Percentiles rank a stretch among this genome's conserved stretches.
These are phyloP conservation scores for Paraplagusia blochii DNA, from an alignment of 2,113 vertebrate genomes.

Conservation along the genomic window DNA sequence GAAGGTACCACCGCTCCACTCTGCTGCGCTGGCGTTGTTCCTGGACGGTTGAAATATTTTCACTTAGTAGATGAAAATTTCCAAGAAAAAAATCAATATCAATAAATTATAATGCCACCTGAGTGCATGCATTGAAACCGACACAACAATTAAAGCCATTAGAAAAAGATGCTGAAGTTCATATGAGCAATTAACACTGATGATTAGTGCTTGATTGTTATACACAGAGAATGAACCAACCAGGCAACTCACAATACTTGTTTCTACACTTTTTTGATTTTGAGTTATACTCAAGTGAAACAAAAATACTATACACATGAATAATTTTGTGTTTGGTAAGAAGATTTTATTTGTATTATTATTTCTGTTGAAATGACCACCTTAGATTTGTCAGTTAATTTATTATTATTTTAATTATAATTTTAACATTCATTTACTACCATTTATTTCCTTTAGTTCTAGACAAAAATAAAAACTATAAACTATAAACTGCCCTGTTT, in stretches of 20 bases:
- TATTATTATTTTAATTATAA: too few species aligned
- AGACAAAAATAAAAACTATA: too few species aligned
- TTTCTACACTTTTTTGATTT: conserved; percentile 15
- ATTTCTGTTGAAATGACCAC: too few species aligned
- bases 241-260: neutral
- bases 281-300: neutral
- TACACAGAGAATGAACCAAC: neutral
- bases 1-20: conserved; percentile 88
- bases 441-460: too few species aligned
- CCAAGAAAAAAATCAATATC: neutral
- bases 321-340: too few species aligned
- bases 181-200: neutral
- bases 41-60: conserved; percentile 51
- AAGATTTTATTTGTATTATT: too few species aligned
- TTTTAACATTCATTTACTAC: too few species aligned
- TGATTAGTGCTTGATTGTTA: conserved; percentile 13
- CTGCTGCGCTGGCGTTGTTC: conserved; percentile 53
- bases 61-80: conserved; percentile 18
- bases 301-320: too few species aligned
- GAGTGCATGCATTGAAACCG: too few species aligned
- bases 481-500: too few species aligned
- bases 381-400: too few species aligned
- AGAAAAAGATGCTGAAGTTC: neutral
- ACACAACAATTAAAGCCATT: neutral
- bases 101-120: conserved; percentile 4